phyloP scores from a whole-genome alignment of 2,888 invertebrate genomes.

The Latrodectus hesperus region DNA sequence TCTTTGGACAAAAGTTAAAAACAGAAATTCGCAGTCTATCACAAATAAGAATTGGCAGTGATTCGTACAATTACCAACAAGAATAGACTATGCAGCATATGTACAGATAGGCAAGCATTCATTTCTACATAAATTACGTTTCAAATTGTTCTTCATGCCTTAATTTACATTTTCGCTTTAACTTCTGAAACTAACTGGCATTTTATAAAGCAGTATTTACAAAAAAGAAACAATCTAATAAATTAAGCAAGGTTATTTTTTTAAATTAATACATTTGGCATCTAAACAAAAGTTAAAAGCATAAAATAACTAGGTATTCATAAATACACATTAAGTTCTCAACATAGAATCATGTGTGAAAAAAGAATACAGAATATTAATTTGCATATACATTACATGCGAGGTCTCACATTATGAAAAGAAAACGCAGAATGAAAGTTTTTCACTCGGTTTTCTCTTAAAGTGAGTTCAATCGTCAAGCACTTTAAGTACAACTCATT shows the following conservation, averaged over 20 bases:
- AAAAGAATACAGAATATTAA: too few species aligned
- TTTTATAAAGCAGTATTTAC: background rate
- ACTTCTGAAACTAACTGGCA: too few species aligned
- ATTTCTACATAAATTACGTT: too few species aligned
- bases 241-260: background rate
- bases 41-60: constrained; percentile 8
- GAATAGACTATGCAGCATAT: too few species aligned
- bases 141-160: too few species aligned
- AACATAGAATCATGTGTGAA: too few species aligned
- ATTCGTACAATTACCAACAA: background rate
- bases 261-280: background rate
- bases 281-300: background rate
- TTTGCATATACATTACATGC: too few species aligned
- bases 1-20: background rate
- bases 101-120: too few species aligned
- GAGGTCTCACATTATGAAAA: background rate
- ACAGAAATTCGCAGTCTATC: background rate
- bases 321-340: too few species aligned
- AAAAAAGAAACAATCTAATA: background rate
- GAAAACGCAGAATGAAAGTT: background rate
- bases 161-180: too few species aligned
- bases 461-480: too few species aligned
- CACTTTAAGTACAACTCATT: background rate
- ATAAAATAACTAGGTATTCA: background rate
- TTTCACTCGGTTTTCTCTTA: background rate